These are phyloP conservation scores for Phalera bucephala DNA, from an alignment of 2,888 invertebrate species.

Conservation along the genomic window DNA sequence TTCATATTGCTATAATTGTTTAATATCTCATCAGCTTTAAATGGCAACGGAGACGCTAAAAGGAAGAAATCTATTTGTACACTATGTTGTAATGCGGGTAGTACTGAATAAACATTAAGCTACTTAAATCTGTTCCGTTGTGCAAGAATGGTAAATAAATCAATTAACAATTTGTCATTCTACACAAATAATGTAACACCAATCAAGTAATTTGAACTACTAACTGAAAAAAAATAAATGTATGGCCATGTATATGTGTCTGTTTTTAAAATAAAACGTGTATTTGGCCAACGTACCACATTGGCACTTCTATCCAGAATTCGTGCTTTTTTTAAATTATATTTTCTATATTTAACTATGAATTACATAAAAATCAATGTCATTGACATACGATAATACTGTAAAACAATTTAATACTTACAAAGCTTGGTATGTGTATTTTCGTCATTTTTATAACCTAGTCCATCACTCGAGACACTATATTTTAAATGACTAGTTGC, in stretches of 20 bases:
- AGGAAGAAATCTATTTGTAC: background rate
- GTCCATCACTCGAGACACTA: too few species aligned
- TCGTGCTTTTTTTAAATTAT: slow-evolving; percentile 4
- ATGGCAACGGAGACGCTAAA: slow-evolving; percentile 7
- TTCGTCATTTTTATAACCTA: too few species aligned
- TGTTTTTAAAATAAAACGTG: slow-evolving; percentile 2
- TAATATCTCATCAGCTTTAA: slow-evolving; percentile 6
- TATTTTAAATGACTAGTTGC: too few species aligned
- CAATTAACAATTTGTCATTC: background rate
- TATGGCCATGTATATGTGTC: background rate
- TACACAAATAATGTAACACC: background rate
- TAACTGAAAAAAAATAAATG: background rate
- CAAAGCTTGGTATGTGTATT: too few species aligned
- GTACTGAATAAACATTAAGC: background rate
- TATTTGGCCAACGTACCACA: slow-evolving; percentile 3
- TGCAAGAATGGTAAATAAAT: background rate
- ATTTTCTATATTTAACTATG: background rate
- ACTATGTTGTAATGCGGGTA: background rate
- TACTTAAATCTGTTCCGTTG: background rate
- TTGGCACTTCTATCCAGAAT: slow-evolving; percentile 6
- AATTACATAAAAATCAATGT: too few species aligned
- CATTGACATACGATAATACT: too few species aligned
- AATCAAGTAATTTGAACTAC: background rate
- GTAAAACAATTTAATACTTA: too few species aligned
- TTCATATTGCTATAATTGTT: slow-evolving; percentile 8